phyloP scores from a whole-genome alignment of 2,797 vertebrate genomes.

The Sciurus vulgaris region DNA sequence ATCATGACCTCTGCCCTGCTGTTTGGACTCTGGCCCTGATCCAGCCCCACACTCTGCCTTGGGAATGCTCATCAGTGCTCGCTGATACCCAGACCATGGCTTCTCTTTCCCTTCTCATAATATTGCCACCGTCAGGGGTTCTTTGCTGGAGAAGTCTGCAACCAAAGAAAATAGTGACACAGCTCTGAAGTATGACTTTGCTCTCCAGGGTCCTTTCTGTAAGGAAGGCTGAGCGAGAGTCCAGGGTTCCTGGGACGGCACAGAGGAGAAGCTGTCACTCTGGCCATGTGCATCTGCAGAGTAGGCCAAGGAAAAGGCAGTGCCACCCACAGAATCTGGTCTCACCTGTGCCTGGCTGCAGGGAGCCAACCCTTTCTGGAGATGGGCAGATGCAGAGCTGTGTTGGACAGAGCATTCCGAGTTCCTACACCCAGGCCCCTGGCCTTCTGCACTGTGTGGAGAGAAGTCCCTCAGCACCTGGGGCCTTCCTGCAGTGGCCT shows the following conservation, averaged over 20 bases:
- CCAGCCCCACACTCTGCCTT: not conserved
- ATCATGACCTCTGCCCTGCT: too few relatives aligned
- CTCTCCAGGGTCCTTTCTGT: not conserved
- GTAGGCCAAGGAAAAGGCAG: not conserved
- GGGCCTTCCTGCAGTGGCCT: not conserved
- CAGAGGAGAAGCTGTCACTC: not conserved
- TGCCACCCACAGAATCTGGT: not conserved
- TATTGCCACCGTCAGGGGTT: not conserved
- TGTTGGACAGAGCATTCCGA: too few relatives aligned
- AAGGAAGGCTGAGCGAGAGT: not conserved
- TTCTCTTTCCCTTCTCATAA: not conserved
- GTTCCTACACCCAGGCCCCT: too few relatives aligned
- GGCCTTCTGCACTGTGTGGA: rapidly evolving
- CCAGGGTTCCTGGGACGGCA: not conserved
- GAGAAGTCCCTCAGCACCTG: not conserved
- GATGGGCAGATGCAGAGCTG: not conserved
- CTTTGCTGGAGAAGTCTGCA: not conserved
- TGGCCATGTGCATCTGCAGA: not conserved
- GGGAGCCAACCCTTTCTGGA: not conserved
- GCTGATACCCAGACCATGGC: not conserved
- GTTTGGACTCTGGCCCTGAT: not conserved
- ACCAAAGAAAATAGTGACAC: not conserved
- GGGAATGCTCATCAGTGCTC: not conserved
- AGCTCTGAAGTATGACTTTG: not conserved
- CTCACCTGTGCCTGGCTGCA: rapidly evolving